Percentiles rank a stretch among this genome's conserved stretches.
Conservation (phyloP, 2,113 vertebrate genomes). For the Telmatochromis sp. region DNA sequence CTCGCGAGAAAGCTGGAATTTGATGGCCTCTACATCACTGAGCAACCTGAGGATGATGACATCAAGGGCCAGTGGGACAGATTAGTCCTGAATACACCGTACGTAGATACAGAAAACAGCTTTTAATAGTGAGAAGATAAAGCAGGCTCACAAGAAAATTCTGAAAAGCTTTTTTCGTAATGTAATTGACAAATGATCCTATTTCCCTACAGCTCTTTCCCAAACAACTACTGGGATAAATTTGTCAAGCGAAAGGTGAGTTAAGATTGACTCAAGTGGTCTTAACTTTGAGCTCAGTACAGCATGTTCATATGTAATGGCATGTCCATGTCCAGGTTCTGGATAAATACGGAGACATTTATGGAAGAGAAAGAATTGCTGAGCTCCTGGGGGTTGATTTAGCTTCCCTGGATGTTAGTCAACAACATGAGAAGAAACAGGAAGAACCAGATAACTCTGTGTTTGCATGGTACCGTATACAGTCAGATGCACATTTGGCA, state of each 20-base stretch:
- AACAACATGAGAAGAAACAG: constrained; percentile 79
- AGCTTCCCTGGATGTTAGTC: constrained; percentile 84
- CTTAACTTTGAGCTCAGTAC: background rate
- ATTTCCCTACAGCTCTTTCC: constrained; percentile 78
- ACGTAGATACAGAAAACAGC: constrained; percentile 10
- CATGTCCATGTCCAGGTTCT: constrained; percentile 70
- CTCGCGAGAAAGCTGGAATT: constrained; percentile 91
- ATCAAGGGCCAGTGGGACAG: constrained; percentile 93
- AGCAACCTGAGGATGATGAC: constrained; percentile 89
- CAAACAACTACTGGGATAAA: constrained; percentile 94
- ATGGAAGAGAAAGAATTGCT: constrained; percentile 84
- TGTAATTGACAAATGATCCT: background rate
- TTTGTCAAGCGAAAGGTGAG: constrained; percentile 91
- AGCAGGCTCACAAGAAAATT: background rate
- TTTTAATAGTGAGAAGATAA: background rate
- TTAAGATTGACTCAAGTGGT: background rate
- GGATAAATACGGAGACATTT: constrained; percentile 91
- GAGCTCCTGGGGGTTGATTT: constrained; percentile 89
- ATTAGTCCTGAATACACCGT: constrained; percentile 88
- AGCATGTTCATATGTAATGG: background rate
- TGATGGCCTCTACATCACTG: constrained; percentile 86
- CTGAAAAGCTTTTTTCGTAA: background rate
- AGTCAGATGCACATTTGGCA: background rate
- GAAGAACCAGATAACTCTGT: constrained; percentile 79
- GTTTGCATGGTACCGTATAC: constrained; percentile 73